phyloP scores from a whole-genome alignment of 2,797 vertebrate genomes.

The Alosa sapidissima region DNA sequence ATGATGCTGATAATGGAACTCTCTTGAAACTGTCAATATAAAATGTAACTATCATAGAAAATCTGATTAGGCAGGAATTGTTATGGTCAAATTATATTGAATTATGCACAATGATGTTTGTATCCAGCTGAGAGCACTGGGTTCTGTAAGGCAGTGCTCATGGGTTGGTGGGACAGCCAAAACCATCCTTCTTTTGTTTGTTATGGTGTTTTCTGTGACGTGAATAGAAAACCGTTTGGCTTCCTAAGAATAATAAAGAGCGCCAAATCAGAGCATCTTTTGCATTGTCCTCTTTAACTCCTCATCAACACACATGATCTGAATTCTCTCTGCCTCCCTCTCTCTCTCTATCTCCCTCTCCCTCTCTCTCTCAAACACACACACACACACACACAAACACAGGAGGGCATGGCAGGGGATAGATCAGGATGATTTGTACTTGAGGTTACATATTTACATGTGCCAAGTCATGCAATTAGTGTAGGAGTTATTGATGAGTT shows the following conservation, averaged over 20 bases:
- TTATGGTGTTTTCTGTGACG: background rate
- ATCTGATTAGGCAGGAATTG: background rate
- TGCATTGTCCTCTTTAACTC: background rate
- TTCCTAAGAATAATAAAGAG: background rate
- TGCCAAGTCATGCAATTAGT: conserved; percentile 66
- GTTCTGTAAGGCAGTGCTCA: background rate
- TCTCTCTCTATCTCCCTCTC: no score
- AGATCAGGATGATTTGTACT: conserved; percentile 62
- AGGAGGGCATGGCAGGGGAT: background rate
- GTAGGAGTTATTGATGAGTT: conserved; percentile 64
- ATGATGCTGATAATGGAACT: no score
- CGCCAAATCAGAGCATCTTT: conserved; percentile 30
- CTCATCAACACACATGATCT: background rate
- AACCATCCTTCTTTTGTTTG: background rate
- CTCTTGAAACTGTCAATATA: no score
- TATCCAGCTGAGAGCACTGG: no score
- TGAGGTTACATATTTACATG: conserved; percentile 73
- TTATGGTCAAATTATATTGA: background rate
- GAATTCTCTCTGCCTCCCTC: no score
- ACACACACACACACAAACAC: conserved; percentile 11
- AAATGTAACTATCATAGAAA: background rate
- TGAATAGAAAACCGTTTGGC: background rate
- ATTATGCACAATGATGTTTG: background rate
- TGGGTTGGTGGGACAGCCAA: background rate
- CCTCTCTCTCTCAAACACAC: background rate